phyloP scores from a whole-genome alignment of 2,113 vertebrate species.

The Okapia johnstoni region DNA sequence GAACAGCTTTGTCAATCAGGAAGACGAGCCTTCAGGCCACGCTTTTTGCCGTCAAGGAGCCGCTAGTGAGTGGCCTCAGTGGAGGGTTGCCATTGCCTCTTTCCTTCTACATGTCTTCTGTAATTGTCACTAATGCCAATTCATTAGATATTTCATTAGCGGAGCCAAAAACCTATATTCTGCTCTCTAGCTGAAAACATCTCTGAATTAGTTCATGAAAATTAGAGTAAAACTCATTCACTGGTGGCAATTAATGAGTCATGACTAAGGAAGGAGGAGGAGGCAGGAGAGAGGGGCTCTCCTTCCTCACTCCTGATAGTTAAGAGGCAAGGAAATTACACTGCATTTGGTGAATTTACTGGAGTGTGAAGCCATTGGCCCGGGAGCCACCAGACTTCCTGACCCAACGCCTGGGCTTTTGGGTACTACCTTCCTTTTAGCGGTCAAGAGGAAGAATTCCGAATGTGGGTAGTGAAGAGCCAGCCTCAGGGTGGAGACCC shows the following conservation, averaged over 20 bases:
- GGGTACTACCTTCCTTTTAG: neutral
- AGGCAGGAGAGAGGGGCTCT: neutral
- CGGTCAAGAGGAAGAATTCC: neutral
- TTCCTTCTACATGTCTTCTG: slow-evolving; percentile 39
- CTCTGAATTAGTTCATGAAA: slow-evolving; percentile 73
- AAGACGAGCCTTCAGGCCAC: too few relatives aligned
- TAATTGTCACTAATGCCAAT: slow-evolving; percentile 64
- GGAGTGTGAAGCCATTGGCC: neutral
- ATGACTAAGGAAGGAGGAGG: slow-evolving; percentile 25
- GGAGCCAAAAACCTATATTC: slow-evolving; percentile 54
- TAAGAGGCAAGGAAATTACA: neutral
- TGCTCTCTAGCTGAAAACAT: slow-evolving; percentile 58
- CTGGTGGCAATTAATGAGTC: slow-evolving; percentile 73
- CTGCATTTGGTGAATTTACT: slow-evolving; percentile 9
- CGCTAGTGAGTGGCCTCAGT: neutral
- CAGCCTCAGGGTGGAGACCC: neutral
- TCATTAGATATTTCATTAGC: slow-evolving; percentile 70
- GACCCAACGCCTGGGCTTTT: neutral
- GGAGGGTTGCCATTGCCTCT: neutral
- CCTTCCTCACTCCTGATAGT: neutral
- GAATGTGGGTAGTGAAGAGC: neutral
- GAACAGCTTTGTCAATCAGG: neutral
- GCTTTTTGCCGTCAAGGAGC: neutral
- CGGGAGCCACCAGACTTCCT: neutral
- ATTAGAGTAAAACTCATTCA: slow-evolving; percentile 73